Evolutionary conservation across 2,888 invertebrate species (phyloP), one percentile per base, ranked within the genome.

Genomic region (Meliscaeva auricollis): DNA sequence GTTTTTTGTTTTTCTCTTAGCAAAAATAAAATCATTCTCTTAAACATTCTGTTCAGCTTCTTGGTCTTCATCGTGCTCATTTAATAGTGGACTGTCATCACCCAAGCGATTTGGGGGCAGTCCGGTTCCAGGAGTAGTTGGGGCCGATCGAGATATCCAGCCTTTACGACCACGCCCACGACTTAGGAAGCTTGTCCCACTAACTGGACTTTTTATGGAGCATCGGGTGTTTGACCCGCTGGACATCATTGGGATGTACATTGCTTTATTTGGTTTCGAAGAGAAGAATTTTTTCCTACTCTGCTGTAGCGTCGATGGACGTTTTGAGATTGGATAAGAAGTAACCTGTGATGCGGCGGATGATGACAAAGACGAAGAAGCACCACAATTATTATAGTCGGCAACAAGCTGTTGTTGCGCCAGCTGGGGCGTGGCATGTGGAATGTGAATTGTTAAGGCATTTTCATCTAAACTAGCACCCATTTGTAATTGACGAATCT

Each of bases 111-210:
- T 94, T 9, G 96, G 95, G 15, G 95, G 95, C 70, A 95, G 92
- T 7, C 90, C 90, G 35, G 94, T 94, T 38, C 95, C 93, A 0
- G 97, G 97, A 0, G 96, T 97, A 2, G 95, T 96, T 0, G 97
- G 97, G 0, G 97, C 97, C 0, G 96, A 96, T 26, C 96, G 93
- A 0, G 96, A 96, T 7, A 96, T 93, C 93, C 95, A 95, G 52
- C 95, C 93, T 79, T 94, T 92, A 64, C 93, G 93, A 7, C 93
- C 92, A 1, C 93, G 91, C 6, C 90, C 90, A 3, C 91, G 90
- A 50, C 89, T 89, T 6, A 90, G 88, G 87, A 91, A 91, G 75
- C 89, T 91, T 48, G 90, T 90, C 1, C 89, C 90, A 81, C 90
- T 90, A 0, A 91, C 90, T 13, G 92, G 92, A 87, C 92, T 92